Evolutionary conservation across 2,888 invertebrate species (phyloP), one percentile per base, ranked within the genome.

Genomic region (Andrena marginata): DNA sequence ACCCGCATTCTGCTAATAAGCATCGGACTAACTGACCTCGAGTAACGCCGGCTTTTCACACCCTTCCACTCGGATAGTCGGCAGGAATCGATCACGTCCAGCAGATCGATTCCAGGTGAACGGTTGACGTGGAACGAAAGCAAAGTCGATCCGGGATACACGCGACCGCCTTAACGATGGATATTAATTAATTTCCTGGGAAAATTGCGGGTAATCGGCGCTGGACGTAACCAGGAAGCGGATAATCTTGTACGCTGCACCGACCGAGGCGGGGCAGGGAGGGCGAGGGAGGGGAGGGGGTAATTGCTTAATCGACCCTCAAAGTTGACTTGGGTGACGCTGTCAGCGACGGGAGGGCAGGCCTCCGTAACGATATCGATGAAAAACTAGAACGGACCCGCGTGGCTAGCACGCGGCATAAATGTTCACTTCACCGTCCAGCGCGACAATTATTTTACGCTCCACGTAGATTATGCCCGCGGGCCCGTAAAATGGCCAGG

Each of bases 221-320:
- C 26, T 78, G 70, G 69, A 84, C 72, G 86, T 84, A 86, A 85
- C 82, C 87, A 89, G 89, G 89, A 89, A 89, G 89, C 71, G 71
- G 80, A 82, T 85, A 85, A 85, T 89, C 85, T 83, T 31, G 69
- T 59, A 63, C 62, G 80, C 74, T 48, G 72, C 33, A 60, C 59
- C 67, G 59, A 74, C 74, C 76, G 35, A 10, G 54, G 49, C 33
- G 54, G 71, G 80, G 70, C 74, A 29, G 7, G 64, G 49, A 33
- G 63, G 67, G 49, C 33, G 54, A 69, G 80, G 70, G 72, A 29
- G 7, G 64, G 49, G 31, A 60, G 67, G 80, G 70, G 71, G 85
- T 87, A 89, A 90, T 89, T 80, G 87, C 89, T 90, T 83, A 89
- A 89, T 89, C 85, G 85, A 85, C 85, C 86, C 80, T 85, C 80